Base-by-base conservation (phyloP, 1,140 invertebrate species). In the Pseudomyrmex pallidus region DNA sequence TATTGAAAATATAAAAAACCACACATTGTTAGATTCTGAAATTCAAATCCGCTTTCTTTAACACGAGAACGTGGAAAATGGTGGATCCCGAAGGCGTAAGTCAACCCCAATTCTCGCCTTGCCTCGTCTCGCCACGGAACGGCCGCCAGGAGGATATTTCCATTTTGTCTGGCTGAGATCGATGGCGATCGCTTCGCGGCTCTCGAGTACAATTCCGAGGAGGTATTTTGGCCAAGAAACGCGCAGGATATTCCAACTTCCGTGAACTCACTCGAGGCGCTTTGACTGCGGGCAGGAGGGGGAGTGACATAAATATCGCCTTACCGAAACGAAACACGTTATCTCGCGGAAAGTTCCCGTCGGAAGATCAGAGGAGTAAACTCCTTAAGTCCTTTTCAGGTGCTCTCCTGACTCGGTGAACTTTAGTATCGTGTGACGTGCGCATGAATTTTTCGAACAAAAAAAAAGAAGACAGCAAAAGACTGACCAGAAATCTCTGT, bases 281-380 rank as follows among this genome's bases (percentile, higher is more conserved):
- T 59, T 78, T 59, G 76, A 80, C 66, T 72, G 76, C 15, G 12
- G 59, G 48, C 48, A 64, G 83, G 67, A 9, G 61, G 67, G 54
- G 46, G 77, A 72, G 61, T 56, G 72, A 85, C 83, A 85, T 85
- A 83, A 87, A 87, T 85, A 85, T 82, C 83, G 63, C 46, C 74
- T 74, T 82, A 84, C 76, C 76, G 76, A 84, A 84, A 76, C 82
- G 66, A 84, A 82, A 86, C 74, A 63, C 85, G 85, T 84, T 72
- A 86, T 83, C 82, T 83, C 72, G 70, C 15, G 67, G 57, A 74
- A 86, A 86, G 63, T 85, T 86, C 56, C 22, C 22, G 12, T 56
- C 35, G 62, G 73, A 80, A 77, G 86, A 87, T 87, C 83, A 86
- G 70, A 56, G 50, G 64, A 63, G 67, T 70, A 74, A 86, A 83